A percentile compares a stretch with the other conserved stretches of the same genome.
phyloP scores from a whole-genome alignment of 2,797 vertebrate genomes.

The Tamandua tetradactyla region DNA sequence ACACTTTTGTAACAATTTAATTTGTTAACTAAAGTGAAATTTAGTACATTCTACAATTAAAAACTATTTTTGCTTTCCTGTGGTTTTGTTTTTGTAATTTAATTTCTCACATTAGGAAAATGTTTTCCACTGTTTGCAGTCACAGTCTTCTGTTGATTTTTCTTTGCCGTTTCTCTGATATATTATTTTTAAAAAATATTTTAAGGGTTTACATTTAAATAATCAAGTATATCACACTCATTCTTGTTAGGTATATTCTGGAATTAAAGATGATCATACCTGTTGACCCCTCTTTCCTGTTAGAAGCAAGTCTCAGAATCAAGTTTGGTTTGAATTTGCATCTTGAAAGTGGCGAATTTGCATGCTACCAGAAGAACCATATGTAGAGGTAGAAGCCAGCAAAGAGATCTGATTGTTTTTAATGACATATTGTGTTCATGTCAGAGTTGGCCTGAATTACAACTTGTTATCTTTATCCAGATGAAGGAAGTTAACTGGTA shows the following conservation, averaged over 20 bases:
- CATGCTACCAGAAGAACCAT: not conserved
- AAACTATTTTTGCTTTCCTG: too few relatives aligned
- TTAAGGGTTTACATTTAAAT: not conserved
- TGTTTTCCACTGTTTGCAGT: not conserved
- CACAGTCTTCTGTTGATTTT: not conserved
- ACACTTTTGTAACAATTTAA: not conserved
- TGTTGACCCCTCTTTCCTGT: not conserved
- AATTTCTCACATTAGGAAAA: too few relatives aligned
- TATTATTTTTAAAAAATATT: not conserved
- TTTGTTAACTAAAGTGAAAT: not conserved
- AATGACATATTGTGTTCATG: not conserved
- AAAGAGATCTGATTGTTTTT: not conserved
- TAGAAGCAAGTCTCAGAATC: not conserved
- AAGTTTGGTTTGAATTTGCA: not conserved
- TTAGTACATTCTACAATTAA: too few relatives aligned
- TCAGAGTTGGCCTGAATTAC: not conserved
- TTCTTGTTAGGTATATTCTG: not conserved
- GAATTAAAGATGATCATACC: not conserved
- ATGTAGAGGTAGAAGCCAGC: not conserved
- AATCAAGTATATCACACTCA: not conserved
- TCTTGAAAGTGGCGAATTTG: not conserved
- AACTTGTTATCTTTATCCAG: not conserved
- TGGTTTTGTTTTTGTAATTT: too few relatives aligned
- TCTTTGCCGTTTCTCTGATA: not conserved
- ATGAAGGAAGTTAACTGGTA: not conserved